Percentiles rank a stretch among this genome's conserved stretches.
Conservation (phyloP, 64 coral and sea anemone genomes). For the Platygyra sinensis region DNA sequence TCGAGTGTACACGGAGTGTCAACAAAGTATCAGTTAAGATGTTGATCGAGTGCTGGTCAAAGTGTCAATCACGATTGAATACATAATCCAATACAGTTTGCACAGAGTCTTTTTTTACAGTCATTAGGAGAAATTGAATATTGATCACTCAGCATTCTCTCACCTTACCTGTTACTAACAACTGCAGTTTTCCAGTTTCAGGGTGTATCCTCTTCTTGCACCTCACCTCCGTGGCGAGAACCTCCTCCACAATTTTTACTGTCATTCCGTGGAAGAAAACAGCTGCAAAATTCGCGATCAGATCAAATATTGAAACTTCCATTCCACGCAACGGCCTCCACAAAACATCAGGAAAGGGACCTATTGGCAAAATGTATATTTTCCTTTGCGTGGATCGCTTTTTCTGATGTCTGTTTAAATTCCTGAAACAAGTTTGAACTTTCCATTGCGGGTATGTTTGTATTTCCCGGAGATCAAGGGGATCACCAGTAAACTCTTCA, state of each 20-base stretch:
- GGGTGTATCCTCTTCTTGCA: conserved; percentile 66
- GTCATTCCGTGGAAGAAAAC: conserved; percentile 74
- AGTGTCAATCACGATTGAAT: too few relatives aligned
- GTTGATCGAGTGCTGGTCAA: too few relatives aligned
- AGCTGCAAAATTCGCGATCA: conserved; percentile 60
- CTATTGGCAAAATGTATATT: conserved; percentile 81
- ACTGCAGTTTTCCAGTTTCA: conserved; percentile 64
- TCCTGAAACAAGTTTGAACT: conserved; percentile 73
- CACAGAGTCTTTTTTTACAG: too few relatives aligned
- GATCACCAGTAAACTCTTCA: conserved; percentile 3
- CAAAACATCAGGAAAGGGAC: conserved; percentile 66
- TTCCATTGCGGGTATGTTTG: conserved; percentile 85
- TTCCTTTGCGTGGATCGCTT: conserved; percentile 41
- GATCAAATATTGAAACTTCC: conserved; percentile 39
- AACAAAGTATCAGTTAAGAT: too few relatives aligned
- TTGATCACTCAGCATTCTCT: too few relatives aligned
- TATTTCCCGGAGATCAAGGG: conserved; percentile 41
- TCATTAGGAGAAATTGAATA: background rate
- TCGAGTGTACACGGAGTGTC: too few relatives aligned
- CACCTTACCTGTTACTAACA: conserved; percentile 71
- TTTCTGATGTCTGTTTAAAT: conserved; percentile 60
- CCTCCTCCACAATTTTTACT: conserved; percentile 46
- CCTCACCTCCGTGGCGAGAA: conserved; percentile 43
- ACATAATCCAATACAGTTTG: too few relatives aligned
- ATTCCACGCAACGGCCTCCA: background rate